Base-by-base conservation (phyloP, 2,113 vertebrate genomes). In the Microcebus ravelobensis region DNA sequence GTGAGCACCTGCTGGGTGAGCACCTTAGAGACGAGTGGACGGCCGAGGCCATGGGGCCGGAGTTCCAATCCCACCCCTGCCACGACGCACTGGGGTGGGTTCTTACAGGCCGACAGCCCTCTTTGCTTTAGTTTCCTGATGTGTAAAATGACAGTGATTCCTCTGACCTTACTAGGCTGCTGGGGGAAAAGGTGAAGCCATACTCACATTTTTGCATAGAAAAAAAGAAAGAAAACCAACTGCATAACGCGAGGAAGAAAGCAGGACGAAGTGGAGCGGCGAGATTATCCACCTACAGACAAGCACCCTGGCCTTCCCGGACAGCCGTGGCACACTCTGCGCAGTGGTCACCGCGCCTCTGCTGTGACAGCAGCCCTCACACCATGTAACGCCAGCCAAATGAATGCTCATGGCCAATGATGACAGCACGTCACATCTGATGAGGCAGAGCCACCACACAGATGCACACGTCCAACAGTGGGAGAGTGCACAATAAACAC, bases 261-360 rank as follows among this genome's bases (percentile, higher is more conserved):
- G 15, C 5, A 29, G 71, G 34, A 6, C 11, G 1, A 29, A 25
- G n/a, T 1, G 20, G 36, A 50, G 39, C 15, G 2, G 42, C 0
- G 5, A 52, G 55, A 14, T 0, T 29, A 27, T 6, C 34, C 14
- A 0, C 1, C 5, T 2, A 23, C 81, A 48, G 48, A 61, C 20
- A 6, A 27, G 14, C 29, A 5, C 13, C 14, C 39, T 0, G 34
- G 7, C 1, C 59, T 4, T 65, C 21, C 6, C 0, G 17, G 76
- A 15, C 1, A 23, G 85, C 55, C 23, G 42, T 2, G 76, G 1
- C 15, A 7, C 5, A 14, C 29, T 21, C 59, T 1, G 18, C 0
- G 42, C 42, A 42, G 0, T 0, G 8, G 36, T 34, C 39, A 9
- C 63, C 0, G 1, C 27, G 29, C 17, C 1, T 34, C 68, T 91